Base-by-base conservation (phyloP, 2,797 vertebrate species). In the Poecilia picta region DNA sequence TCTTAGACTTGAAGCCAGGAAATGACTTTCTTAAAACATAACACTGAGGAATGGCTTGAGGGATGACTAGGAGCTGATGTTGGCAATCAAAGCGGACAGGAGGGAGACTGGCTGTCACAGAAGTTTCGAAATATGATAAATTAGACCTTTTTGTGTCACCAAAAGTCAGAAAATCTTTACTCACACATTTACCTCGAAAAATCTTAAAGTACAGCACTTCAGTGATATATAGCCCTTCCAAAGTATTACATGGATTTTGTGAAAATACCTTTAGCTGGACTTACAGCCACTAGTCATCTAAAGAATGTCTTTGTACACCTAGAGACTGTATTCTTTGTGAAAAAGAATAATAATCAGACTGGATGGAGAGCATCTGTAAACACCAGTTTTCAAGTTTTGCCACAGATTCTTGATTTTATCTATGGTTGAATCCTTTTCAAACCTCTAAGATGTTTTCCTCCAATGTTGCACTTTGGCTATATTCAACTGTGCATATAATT, bases 21-120 rank as follows among this genome's bases (percentile, higher is more conserved):
- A 88, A 94, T 90, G 72, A 76, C 81, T 16, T 39, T 84, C 91
- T 91, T 92, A 84, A 87, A 93, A 91, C 87, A 93, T 86, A 82
- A 93, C 91, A 89, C 87, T 89, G 85, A 85, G 83, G 91, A 92
- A 92, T 82, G 90, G 90, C 91, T 83, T 79, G 80, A 85, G 20
- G 91, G 90, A 78, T 28, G 51, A 62, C 64, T 66, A 31, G 80
- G 79, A 94, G 80, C 79, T 86, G 55, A 85, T 78, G 87, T 89
- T 94, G 92, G 93, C 92, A 90, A 41, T 93, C 72, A 51, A 87
- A 87, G 87, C 89, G 93, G 92, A 95, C 95, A 95, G 90, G 82
- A 92, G 85, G 89, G 91, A 79, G 90, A 89, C 81, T 92, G 87
- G 82, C 87, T 93, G 89, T 78, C 33, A 76, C 49, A 72, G 13